phyloP scores from a whole-genome alignment of 1,140 invertebrate genomes.

The Phymastichus coffea region DNA sequence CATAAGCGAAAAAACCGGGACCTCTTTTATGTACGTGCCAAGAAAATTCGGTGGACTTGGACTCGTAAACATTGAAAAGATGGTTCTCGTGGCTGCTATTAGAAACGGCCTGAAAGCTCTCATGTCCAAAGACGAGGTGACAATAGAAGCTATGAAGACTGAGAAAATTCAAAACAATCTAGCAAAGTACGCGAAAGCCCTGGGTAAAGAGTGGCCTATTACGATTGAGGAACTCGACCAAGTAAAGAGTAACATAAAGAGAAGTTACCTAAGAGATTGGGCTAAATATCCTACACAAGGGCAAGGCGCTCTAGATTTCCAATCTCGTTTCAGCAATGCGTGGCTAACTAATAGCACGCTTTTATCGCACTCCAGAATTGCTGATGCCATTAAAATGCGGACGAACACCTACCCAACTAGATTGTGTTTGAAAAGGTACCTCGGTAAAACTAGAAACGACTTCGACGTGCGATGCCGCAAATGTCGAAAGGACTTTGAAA shows the following conservation, averaged over 20 bases:
- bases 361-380: neutral
- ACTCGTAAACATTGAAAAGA: neutral
- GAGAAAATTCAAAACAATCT: neutral
- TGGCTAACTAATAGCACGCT: neutral
- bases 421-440: neutral
- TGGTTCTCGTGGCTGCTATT: neutral
- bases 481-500: neutral
- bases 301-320: neutral
- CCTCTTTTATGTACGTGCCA: neutral
- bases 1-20: neutral
- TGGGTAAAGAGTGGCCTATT: neutral
- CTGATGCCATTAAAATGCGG: neutral
- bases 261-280: neutral
- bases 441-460: too few relatives aligned
- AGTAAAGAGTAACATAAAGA: neutral
- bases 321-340: neutral
- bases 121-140: neutral
- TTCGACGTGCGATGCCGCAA: neutral
- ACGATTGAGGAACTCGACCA: neutral
- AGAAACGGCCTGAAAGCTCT: neutral
- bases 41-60: neutral
- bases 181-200: neutral
- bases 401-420: neutral
- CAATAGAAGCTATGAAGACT: neutral
- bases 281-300: neutral